Base-by-base conservation (phyloP, 2,888 invertebrate genomes). In the Empis stercorea region DNA sequence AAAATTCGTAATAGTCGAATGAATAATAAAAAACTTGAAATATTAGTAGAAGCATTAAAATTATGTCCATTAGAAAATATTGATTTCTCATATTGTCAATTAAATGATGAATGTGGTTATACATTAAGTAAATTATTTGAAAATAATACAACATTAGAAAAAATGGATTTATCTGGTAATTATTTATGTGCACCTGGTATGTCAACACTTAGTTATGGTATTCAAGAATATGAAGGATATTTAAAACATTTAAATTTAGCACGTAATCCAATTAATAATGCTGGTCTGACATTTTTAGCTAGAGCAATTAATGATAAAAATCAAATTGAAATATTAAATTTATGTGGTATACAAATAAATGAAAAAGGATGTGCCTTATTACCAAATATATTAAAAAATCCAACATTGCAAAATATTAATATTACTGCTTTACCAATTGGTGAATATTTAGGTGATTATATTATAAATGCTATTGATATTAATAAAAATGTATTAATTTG, bases 1-100 rank as follows among this genome's bases (percentile, higher is more conserved):
- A 61, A 62, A 4, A 44, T 66, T 34, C 59, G 63, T 15, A 61
- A 60, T 39, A 65, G 64, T 34, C 57, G 56, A 4, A 59, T 65
- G 61, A 60, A 64, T 47, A 40, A 45, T 1, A 45, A 50, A 4
- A 66, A 66, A 43, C 32, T 65, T 2, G 44, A 56, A 7, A 57
- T 53, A 0, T 14, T 64, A 10, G 44, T 56, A 1, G 51, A 58
- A 2, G 51, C 50, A 0, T 45, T 66, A 1, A 57, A 52, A 4
- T n/a, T 34, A 0, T n/a, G 63, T 10, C 45, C 48, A 7, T 41
- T 64, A 7, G 59, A 64, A 36, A 49, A 54, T 0, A 43, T 65
- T 2, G 66, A 66, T 42, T 61, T 66, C 23, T 59, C 59, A 1
- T 58, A 52, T 45, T 58, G 63, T 49, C 56, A 60, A 30, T 53